These are phyloP conservation scores for Osmoderma eremita DNA, from an alignment of 2,888 invertebrate genomes.

Conservation along the genomic window DNA sequence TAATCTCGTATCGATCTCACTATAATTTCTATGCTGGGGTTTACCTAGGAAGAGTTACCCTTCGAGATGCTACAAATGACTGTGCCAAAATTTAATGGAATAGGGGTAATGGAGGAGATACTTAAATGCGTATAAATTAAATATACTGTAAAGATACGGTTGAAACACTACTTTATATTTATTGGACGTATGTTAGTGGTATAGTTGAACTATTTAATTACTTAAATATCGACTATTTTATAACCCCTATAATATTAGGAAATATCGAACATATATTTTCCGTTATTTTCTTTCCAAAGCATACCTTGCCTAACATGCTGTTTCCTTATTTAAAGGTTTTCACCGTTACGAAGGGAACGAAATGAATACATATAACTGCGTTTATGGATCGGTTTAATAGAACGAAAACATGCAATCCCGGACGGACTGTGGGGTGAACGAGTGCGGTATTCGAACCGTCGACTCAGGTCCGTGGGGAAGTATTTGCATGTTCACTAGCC, in stretches of 20 bases:
- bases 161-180: too few species aligned
- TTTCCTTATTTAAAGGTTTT: slow-evolving; percentile 18
- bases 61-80: too few species aligned
- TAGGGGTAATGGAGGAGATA: too few species aligned
- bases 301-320: neutral
- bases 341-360: slow-evolving; percentile 8
- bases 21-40: too few species aligned
- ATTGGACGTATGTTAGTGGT: too few species aligned
- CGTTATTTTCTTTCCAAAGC: neutral
- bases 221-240: neutral
- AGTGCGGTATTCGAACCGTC: neutral
- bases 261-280: slow-evolving; percentile 7
- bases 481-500: slow-evolving; percentile 34
- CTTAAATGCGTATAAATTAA: too few species aligned
- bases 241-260: neutral
- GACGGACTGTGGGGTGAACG: slow-evolving; percentile 20
- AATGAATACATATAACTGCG: slow-evolving; percentile 4
- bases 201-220: neutral
- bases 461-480: slow-evolving; percentile 20
- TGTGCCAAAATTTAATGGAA: too few species aligned
- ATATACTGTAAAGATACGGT: too few species aligned
- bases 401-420: slow-evolving; percentile 20
- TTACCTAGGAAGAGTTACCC: too few species aligned
- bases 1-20: too few species aligned
- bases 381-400: slow-evolving; percentile 20